A percentile compares a stretch with the other conserved stretches of the same genome.
These are phyloP conservation scores for Drosophila biarmipes DNA, from an alignment of 1,140 invertebrate species.

Conservation along the genomic window DNA sequence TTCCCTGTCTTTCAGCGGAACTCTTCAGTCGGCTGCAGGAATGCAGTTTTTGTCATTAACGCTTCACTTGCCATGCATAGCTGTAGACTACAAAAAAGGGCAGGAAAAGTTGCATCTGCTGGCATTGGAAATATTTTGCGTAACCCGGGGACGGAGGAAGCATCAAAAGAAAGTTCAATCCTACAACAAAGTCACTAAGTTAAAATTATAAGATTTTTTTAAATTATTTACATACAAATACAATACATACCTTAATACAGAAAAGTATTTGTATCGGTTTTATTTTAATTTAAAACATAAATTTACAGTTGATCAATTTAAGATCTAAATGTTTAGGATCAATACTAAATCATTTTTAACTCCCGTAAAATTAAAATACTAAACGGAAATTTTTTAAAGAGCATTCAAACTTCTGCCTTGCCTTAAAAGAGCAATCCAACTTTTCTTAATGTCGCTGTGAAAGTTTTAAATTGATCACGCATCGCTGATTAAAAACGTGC, in stretches of 20 bases:
- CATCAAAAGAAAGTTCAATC: background rate
- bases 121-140: conserved; percentile 28
- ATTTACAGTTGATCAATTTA: too few relatives aligned
- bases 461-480: conserved; percentile 41
- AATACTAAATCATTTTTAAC: too few relatives aligned
- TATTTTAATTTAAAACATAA: too few relatives aligned
- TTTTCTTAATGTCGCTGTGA: conserved; percentile 10
- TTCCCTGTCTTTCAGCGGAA: conserved; percentile 6
- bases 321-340: too few relatives aligned
- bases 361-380: too few relatives aligned
- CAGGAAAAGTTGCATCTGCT: conserved; percentile 26
- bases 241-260: too few relatives aligned
- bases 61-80: conserved; percentile 44
- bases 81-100: background rate
- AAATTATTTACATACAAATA: too few relatives aligned
- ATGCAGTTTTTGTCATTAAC: conserved; percentile 51
- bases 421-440: background rate
- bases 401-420: background rate
- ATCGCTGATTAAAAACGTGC: background rate
- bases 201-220: too few relatives aligned
- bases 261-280: too few relatives aligned
- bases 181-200: background rate
- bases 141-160: background rate
- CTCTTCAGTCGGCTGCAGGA: conserved; percentile 22
- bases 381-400: background rate